Evolutionary conservation across 2,113 vertebrate genomes (phyloP).

Genomic region (Acrocephalus kingi): DNA sequence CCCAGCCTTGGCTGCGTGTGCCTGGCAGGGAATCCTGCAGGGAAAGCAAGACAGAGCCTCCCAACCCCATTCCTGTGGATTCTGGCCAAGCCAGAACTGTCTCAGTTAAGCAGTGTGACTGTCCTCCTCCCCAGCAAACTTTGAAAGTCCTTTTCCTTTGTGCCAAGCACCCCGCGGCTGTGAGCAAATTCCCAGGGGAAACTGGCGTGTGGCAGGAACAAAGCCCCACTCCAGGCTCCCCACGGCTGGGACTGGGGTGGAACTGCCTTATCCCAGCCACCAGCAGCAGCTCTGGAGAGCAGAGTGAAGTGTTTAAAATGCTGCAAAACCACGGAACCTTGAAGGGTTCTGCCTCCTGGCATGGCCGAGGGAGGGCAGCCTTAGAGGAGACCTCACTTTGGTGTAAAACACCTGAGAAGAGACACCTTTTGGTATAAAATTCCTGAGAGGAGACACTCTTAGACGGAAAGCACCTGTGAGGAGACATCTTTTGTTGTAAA

Average conservation of each 20-base stretch:
- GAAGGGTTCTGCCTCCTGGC: neutral
- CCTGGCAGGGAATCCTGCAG: neutral
- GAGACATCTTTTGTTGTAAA: too few relatives aligned
- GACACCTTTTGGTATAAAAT: neutral
- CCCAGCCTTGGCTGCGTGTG: accelerated
- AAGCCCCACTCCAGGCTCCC: neutral
- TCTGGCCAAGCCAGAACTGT: neutral
- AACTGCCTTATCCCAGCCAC: neutral
- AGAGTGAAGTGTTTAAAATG: neutral
- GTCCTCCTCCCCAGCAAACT: neutral
- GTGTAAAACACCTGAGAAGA: neutral
- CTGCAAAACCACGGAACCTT: neutral
- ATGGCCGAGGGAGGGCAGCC: accelerated
- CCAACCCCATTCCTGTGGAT: neutral
- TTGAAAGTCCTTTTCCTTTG: neutral
- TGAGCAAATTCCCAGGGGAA: neutral
- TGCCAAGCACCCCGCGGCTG: neutral
- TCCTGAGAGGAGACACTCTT: neutral
- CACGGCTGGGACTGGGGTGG: accelerated
- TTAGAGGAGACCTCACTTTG: neutral
- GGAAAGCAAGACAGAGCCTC: neutral
- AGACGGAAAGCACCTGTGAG: too few relatives aligned
- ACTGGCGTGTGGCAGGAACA: neutral
- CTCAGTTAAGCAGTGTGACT: neutral
- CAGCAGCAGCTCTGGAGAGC: neutral